Percentiles rank a stretch among this genome's conserved stretches.
phyloP scores from a whole-genome alignment of 2,113 vertebrate genomes.

The Pristiophorus japonicus region DNA sequence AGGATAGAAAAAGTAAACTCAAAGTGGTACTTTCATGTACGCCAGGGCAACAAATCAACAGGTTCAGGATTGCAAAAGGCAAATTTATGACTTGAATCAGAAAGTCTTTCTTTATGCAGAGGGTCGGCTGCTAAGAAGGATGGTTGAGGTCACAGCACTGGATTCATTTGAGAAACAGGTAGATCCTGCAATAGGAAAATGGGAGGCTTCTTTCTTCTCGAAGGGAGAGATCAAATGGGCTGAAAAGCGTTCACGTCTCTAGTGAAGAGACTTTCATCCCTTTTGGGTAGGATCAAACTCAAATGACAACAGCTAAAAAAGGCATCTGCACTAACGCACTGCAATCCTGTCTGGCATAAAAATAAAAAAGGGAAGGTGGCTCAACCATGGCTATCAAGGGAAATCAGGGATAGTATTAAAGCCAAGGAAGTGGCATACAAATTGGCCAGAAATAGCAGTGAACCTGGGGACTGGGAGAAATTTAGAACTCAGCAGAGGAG shows the following conservation, averaged over 20 bases:
- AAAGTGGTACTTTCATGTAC: neutral
- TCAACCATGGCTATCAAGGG: no score
- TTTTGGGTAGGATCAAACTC: neutral
- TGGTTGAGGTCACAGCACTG: neutral
- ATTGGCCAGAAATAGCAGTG: no score
- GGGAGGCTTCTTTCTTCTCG: neutral
- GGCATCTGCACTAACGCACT: neutral
- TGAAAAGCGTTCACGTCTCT: neutral
- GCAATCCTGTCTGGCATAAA: no score
- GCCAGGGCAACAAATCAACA: neutral
- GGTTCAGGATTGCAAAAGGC: neutral
- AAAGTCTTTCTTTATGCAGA: neutral
- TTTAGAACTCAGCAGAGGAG: no score
- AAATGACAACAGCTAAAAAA: neutral
- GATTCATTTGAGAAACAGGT: neutral
- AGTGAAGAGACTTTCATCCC: neutral
- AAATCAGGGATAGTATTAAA: no score
- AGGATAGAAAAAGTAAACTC: neutral
- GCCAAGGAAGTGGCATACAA: no score
- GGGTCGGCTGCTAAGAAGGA: neutral
- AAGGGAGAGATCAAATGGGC: neutral
- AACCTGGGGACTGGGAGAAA: no score
- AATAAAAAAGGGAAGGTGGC: no score
- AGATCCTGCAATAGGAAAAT: neutral
- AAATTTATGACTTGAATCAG: neutral